Percentiles rank a stretch among this genome's conserved stretches.
Conservation (phyloP, 2,888 invertebrate genomes). For the Pollenia griseotomentosa region DNA sequence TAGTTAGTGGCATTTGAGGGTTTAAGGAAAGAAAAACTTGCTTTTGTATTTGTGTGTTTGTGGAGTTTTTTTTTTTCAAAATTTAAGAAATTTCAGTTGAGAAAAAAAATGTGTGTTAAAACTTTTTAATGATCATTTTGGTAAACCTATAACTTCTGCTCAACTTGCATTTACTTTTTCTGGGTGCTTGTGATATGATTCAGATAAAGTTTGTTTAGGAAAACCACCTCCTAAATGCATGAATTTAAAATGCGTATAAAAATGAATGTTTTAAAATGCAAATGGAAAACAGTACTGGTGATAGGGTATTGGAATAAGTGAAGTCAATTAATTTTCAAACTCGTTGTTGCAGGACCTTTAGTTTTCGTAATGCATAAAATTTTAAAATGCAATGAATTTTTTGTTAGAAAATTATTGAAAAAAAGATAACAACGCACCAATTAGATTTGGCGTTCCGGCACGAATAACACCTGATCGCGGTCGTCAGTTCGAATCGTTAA, state of each 20-base stretch:
- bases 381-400: too few species aligned
- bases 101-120: slow-evolving; percentile 9
- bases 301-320: not conserved
- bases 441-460: too few species aligned
- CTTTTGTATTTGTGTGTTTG: slow-evolving; percentile 9
- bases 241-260: not conserved
- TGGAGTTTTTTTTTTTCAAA: slow-evolving; percentile 5
- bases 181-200: not conserved
- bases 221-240: not conserved
- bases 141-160: slow-evolving; percentile 5
- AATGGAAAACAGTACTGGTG: not conserved
- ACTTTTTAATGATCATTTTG: slow-evolving; percentile 63
- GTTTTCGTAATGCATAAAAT: too few species aligned
- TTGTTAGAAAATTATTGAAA: too few species aligned
- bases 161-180: not conserved
- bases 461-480: too few species aligned
- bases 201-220: slow-evolving; percentile 17
- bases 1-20: not conserved
- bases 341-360: not conserved
- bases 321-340: too few species aligned
- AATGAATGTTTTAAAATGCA: not conserved
- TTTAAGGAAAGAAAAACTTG: slow-evolving; percentile 28
- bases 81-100: slow-evolving; percentile 13
- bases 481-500: too few species aligned
- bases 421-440: too few species aligned